Base-by-base conservation (phyloP, 2,888 invertebrate species). In the Phaedon cochleariae region DNA sequence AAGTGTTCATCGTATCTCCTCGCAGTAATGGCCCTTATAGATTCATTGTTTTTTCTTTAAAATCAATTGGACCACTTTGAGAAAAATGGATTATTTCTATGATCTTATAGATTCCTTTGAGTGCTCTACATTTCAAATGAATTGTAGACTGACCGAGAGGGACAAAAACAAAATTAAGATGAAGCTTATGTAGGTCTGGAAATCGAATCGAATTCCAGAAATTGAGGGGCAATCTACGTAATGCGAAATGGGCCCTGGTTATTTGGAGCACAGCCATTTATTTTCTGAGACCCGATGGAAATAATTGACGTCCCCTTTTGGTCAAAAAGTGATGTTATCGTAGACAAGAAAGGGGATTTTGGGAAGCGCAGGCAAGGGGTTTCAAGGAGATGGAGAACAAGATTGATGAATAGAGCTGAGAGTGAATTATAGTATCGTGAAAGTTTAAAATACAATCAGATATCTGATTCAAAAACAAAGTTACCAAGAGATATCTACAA, bases 191-290 rank as follows among this genome's bases (percentile, higher is more conserved):
- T 58, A 20, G 34, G 48, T 52, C 52, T 51, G 52, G 52, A 49
- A 51, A 57, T 51, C 58, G 63, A 58, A 63, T 63, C 45, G 63
- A 58, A 57, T 58, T 45, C 29, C 26, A 12, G 51, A 63, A 63
- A 63, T 63, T 41, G 58, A 62, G 57, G 41, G 63, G 58, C 63
- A 55, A 62, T 62, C 63, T 58, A 48, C 55, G 55, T 62, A 55
- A 62, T 49, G 37, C 53, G 45, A 22, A 62, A 63, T 58, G 48
- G 63, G 63, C 34, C 51, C 37, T n/a, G 63, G 63, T 58, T 58
- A 52, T 63, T 63, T 45, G 63, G 45, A 45, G 29, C 58, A 41
- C 58, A 58, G 34, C 58, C 46, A 63, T 63, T 57, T 58, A 63
- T 63, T 58, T 52, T 63, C 31, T 51, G 52, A 58, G 52, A 46